Evolutionary conservation across 2,888 invertebrate genomes (phyloP).

Genomic region (Deilephila porcellus): DNA sequence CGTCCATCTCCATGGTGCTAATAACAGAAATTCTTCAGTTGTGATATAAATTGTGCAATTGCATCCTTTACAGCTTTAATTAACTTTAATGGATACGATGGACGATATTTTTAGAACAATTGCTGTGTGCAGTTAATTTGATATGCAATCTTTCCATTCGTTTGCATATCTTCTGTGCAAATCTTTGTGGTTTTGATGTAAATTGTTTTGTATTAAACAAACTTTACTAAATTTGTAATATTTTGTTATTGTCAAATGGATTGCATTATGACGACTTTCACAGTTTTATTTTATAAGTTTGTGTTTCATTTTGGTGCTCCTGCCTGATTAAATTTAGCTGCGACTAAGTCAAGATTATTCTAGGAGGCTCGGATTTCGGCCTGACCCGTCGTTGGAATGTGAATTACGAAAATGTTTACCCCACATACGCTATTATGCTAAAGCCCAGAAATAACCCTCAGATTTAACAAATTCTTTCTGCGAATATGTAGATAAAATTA

Average conservation of each 20-base stretch:
- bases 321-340: too few species aligned
- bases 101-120: conserved; percentile 36
- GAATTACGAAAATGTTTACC: conserved; percentile 6
- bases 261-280: too few species aligned
- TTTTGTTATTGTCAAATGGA: too few species aligned
- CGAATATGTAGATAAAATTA: background rate
- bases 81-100: conserved; percentile 40
- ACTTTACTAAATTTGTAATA: too few species aligned
- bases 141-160: conserved; percentile 8
- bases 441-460: background rate
- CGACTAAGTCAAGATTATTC: background rate
- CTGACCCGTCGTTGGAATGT: background rate
- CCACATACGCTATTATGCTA: background rate
- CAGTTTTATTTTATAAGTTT: too few species aligned
- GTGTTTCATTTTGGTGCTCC: too few species aligned
- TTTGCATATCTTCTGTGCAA: conserved; percentile 12
- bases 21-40: background rate
- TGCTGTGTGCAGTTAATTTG: conserved; percentile 36
- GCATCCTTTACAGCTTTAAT: conserved; percentile 45
- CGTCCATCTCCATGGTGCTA: background rate
- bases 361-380: background rate
- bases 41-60: conserved; percentile 51
- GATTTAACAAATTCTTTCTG: conserved; percentile 1
- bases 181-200: background rate
- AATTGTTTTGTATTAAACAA: background rate